Evolutionary conservation across 2,113 vertebrate species (phyloP), one percentile per base, ranked within the genome.

Genomic region (Alaudala cheleensis): DNA sequence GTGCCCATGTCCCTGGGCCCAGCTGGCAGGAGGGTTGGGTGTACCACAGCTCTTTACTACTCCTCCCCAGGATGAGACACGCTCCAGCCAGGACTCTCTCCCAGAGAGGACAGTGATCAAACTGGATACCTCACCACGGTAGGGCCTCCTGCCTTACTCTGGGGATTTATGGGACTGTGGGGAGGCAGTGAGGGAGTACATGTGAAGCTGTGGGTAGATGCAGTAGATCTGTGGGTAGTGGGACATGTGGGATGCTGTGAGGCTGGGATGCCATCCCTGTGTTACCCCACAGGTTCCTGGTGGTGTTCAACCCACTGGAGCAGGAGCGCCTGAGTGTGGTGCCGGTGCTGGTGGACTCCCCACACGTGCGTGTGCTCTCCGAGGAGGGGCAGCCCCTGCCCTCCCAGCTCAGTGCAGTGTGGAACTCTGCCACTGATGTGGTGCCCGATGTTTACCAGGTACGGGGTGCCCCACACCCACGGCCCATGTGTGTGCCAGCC

Each of bases 221-320:
- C 12, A 11, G 0, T 2, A 20, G 58, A 33, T 42, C 18, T 2
- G 1, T 26, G 56, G 56, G 25, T 57, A 20, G 5, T 20, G 5
- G 19, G 19, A 25, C 4, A 19, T 4, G 8, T 0, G 3, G 33
- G 26, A 10, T 5, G 7, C 23, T 0, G 0, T 33, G 67, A 33
- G 37, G 37, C 47, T 73, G 86, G 50, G 25, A 34, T 47, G 29
- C 81, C 31, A 29, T 78, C 14, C 19, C 23, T 9, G 20, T 61
- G 45, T 61, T 31, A 44, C 13, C 9, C 57, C 23, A 3, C 96
- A 99, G 99, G 96, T 99, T 98, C 49, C 91, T 99, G 96, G 99
- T 99, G 86, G 97, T 99, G 31, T 99, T 99, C 97, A 99, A 99
- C 97, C 98, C 99, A 0, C 90, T 99, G 78, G 99, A 99, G 86